Percentiles rank a stretch among this genome's conserved stretches.
Evolutionary conservation across 2,113 vertebrate species (phyloP).

Genomic region (Microcebus murinus): DNA sequence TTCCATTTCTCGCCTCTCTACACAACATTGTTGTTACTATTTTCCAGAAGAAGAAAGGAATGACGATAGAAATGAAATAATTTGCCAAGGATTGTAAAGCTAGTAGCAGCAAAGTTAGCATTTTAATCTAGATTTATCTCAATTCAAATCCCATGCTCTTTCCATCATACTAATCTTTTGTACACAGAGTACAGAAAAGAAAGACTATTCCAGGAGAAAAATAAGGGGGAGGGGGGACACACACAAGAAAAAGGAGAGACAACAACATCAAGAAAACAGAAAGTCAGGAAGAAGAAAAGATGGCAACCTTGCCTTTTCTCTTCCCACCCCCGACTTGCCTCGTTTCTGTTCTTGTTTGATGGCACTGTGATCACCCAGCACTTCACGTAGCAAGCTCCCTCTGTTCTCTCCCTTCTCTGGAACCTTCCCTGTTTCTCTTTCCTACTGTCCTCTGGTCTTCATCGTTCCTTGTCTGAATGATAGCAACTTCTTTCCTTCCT

Average conservation of each 20-base stretch:
- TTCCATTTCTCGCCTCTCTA: background rate
- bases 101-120: too few species aligned
- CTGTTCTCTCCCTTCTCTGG: background rate
- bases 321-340: background rate
- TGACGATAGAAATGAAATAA: background rate
- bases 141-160: background rate
- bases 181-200: background rate
- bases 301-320: background rate
- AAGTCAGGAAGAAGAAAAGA: background rate
- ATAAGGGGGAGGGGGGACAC: background rate
- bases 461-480: background rate
- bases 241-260: background rate
- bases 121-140: background rate
- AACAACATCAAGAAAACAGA: background rate
- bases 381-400: background rate
- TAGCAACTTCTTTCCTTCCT: background rate
- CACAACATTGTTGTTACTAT: background rate
- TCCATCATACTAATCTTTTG: background rate
- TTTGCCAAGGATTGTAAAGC: background rate
- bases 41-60: constrained; percentile 9
- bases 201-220: background rate
- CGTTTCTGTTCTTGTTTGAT: background rate
- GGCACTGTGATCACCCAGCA: background rate
- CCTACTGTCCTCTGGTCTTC: background rate
- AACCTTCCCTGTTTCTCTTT: background rate